Evolutionary conservation across 2,797 vertebrate genomes (phyloP), one percentile per base, ranked within the genome.

Genomic region (Pangasius macronema): DNA sequence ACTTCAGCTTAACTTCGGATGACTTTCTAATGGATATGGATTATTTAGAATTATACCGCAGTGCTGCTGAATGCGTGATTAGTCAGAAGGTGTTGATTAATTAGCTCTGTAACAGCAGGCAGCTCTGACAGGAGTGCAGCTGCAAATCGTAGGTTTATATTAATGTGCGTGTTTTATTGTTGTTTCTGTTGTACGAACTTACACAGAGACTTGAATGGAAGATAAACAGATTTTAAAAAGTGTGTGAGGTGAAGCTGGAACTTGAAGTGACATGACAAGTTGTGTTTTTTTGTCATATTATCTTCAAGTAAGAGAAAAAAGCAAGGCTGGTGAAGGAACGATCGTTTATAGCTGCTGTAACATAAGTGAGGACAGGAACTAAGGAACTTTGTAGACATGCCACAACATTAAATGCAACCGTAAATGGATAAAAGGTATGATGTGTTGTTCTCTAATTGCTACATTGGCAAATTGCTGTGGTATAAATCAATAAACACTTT

Each of bases 1-100:
- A 85, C 67, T 85, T 89, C 65, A 75, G 76, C 36, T 61, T 61
- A 27, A 81, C 22, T 42, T 59, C 36, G 61, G 22, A 61, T 3
- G 4, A 49, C 16, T 77, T 30, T 33, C n/a, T 33, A 77, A 53
- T 53, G 14, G 49, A 30, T 76, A 18, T 14, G 73, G n/a, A 53
- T 4, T 9, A 46, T 42, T 11, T 73, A 46, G 5, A 73, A 46
- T 27, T 73, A 13, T 13, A 75, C 42, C 14, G 81, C 84, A 18
- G n/a, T 9, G 4, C 14, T 51, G 73, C 8, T 30, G 33, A 57
- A 81, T 2, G 22, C 33, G 59, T 6, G 11, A n/a, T 42, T 63
- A 13, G 77, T 57, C 70, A 42, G 39, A 73, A 42, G 16, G 46
- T 75, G 53, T 57, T 24, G 53, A 24, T 79, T 30, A 30, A 76